phyloP scores from a whole-genome alignment of 2,888 invertebrate species.

The Epinotia bilunana region DNA sequence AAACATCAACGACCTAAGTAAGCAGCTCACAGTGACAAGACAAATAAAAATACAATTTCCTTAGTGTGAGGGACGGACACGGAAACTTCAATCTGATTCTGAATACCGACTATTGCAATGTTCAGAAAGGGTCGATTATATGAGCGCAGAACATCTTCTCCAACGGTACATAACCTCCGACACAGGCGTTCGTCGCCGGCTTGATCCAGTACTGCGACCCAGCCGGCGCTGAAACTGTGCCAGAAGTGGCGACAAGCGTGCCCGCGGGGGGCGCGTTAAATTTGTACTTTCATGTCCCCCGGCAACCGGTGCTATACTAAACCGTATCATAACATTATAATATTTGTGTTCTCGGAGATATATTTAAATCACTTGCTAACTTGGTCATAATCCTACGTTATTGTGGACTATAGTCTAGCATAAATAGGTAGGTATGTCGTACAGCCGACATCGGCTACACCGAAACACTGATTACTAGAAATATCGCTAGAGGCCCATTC shows the following conservation, averaged over 20 bases:
- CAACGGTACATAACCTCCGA: background rate
- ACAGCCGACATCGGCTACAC: conserved; percentile 38
- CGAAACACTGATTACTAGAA: conserved; percentile 41
- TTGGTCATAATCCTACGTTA: conserved; percentile 80
- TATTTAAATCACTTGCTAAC: conserved; percentile 70
- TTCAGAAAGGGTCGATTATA: background rate
- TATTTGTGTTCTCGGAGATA: conserved; percentile 73
- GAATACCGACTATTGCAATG: background rate
- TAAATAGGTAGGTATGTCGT: conserved; percentile 63
- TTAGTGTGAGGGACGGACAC: background rate
- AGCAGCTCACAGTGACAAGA: background rate
- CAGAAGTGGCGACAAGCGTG: conserved; percentile 47
- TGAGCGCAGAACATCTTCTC: background rate
- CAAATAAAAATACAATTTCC: background rate
- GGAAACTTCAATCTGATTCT: background rate
- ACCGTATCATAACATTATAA: conserved; percentile 61
- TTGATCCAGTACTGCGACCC: background rate
- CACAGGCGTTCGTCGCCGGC: background rate
- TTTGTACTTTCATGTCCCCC: conserved; percentile 80
- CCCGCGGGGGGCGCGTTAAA: conserved; percentile 74
- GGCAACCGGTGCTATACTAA: conserved; percentile 58
- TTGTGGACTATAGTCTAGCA: conserved; percentile 72
- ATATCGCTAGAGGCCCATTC: conserved; percentile 21
- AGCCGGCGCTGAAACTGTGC: background rate
- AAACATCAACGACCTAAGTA: background rate